These are phyloP conservation scores for Coracias cyanogaster DNA, from an alignment of 2,797 vertebrate genomes.

Conservation along the genomic window DNA sequence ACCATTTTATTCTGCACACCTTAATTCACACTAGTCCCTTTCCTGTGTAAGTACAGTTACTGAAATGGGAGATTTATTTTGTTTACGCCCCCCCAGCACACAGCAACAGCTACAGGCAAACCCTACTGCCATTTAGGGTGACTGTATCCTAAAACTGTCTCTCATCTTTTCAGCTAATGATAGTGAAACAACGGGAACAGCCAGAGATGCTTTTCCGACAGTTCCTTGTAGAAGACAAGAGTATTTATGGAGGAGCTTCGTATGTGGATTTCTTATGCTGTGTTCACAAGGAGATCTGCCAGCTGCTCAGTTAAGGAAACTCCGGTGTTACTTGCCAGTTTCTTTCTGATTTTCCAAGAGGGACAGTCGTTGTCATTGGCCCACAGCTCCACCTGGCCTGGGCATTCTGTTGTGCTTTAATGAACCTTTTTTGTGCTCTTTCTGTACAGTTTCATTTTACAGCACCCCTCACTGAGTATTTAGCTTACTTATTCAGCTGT, in stretches of 20 bases:
- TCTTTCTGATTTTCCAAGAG: neutral
- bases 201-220: constrained; percentile 91
- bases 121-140: neutral
- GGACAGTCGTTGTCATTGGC: neutral
- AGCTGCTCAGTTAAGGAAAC: constrained; percentile 89
- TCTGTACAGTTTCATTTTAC: constrained; percentile 44
- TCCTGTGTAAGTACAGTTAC: neutral
- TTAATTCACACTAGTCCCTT: neutral
- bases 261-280: constrained; percentile 96
- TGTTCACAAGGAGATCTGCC: constrained; percentile 93
- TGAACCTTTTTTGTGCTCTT: neutral
- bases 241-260: constrained; percentile 89
- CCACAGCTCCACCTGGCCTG: neutral
- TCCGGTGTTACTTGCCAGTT: neutral
- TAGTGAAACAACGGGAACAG: constrained; percentile 92
- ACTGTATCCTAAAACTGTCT: neutral
- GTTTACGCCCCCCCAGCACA: neutral
- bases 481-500: constrained; percentile 31
- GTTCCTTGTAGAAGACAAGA: constrained; percentile 94
- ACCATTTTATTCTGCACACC: neutral
- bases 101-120: neutral
- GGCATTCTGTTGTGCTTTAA: neutral
- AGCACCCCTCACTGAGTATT: neutral
- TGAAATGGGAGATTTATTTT: neutral
- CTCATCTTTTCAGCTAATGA: constrained; percentile 79